A percentile compares a stretch with the other conserved stretches of the same genome.
These are phyloP conservation scores for Rhopalosiphum maidis DNA, from an alignment of 1,140 invertebrate species.

Conservation along the genomic window DNA sequence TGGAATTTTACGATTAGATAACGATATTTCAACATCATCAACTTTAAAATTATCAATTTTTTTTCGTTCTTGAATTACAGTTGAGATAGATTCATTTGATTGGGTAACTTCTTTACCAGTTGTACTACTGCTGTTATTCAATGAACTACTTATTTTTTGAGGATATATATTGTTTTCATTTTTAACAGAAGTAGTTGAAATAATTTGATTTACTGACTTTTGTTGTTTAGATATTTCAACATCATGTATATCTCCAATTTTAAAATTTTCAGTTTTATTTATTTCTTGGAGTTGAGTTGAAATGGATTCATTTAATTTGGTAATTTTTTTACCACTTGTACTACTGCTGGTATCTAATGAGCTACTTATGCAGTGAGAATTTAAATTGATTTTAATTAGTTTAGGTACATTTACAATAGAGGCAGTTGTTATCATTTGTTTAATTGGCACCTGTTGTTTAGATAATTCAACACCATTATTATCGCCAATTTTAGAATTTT, in stretches of 20 bases:
- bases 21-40: not conserved
- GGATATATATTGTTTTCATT: not conserved
- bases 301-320: no score
- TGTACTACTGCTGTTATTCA: no score
- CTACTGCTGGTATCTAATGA: not conserved
- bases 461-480: not conserved
- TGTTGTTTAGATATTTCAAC: not conserved
- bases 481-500: no score
- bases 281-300: not conserved
- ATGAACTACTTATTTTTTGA: no score
- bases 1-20: not conserved
- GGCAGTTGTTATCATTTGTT: not conserved
- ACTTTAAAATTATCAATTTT: not conserved
- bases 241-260: not conserved
- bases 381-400: not conserved
- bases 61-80: not conserved
- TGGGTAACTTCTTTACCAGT: no score
- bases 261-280: not conserved
- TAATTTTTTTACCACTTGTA: no score
- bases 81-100: no score
- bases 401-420: not conserved
- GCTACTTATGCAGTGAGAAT: not conserved
- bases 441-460: not conserved
- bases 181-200: not conserved
- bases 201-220: not conserved